Percentiles rank a stretch among this genome's conserved stretches.
Evolutionary conservation across 2,113 vertebrate genomes (phyloP).

Genomic region (Scopus umbretta): DNA sequence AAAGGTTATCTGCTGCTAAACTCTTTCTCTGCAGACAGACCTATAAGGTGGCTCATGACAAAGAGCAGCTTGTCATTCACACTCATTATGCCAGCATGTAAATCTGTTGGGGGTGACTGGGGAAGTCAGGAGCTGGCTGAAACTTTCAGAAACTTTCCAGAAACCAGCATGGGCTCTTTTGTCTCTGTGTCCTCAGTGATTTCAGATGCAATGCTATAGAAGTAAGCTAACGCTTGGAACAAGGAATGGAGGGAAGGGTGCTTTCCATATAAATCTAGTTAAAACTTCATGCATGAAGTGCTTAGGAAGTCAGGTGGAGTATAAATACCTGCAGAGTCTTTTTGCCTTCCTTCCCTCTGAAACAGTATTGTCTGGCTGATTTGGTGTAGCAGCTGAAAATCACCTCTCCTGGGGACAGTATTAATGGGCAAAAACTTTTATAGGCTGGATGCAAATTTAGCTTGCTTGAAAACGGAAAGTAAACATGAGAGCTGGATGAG

Average conservation of each 20-base stretch:
- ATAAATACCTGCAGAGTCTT: not conserved
- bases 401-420: not conserved
- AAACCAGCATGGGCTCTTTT: not conserved
- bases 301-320: not conserved
- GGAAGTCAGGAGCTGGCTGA: not conserved
- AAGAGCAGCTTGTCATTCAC: not conserved
- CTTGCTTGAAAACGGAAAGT: not conserved
- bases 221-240: not conserved
- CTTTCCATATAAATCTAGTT: not conserved
- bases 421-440: not conserved
- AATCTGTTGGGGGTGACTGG: not conserved
- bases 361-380: not conserved
- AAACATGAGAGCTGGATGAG: not conserved
- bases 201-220: not conserved
- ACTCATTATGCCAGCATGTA: not conserved
- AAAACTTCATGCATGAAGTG: not conserved
- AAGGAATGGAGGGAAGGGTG: not conserved
- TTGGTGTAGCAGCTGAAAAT: not conserved
- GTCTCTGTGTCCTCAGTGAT: not conserved
- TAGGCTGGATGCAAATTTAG: not conserved
- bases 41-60: not conserved
- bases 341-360: not conserved
- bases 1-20: conserved; percentile 27
- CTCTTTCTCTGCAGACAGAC: not conserved
- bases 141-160: conserved; percentile 19